A percentile compares a stretch with the other conserved stretches of the same genome.
phyloP scores from a whole-genome alignment of 2,797 vertebrate species.

The Kryptolebias ocellatus region DNA sequence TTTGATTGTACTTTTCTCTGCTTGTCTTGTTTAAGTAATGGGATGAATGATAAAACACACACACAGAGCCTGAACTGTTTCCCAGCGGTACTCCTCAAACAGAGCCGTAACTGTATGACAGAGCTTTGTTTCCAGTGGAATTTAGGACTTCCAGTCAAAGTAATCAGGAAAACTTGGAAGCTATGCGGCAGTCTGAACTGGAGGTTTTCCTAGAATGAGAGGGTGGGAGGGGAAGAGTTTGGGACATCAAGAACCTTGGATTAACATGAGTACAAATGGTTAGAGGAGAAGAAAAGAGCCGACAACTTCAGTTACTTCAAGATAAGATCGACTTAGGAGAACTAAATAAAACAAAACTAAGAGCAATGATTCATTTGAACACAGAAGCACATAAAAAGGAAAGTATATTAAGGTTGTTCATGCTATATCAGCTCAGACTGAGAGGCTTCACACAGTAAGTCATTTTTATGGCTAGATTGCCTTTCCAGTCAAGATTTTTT shows the following conservation, averaged over 20 bases:
- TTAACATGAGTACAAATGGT: conserved; percentile 15
- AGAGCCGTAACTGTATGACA: conserved; percentile 27
- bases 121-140: conserved; percentile 50
- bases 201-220: conserved; percentile 54
- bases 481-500: conserved; percentile 21
- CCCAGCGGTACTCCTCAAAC: conserved; percentile 41
- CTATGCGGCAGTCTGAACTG: conserved; percentile 64
- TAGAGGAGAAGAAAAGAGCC: conserved; percentile 5
- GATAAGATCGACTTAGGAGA: background rate
- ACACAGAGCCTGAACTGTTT: conserved; percentile 33
- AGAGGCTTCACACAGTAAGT: conserved; percentile 10
- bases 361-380: conserved; percentile 32
- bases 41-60: conserved; percentile 42
- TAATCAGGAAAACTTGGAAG: conserved; percentile 64
- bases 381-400: conserved; percentile 28
- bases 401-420: conserved; percentile 16
- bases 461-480: conserved; percentile 38
- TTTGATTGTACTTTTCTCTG: conserved; percentile 23
- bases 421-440: conserved; percentile 22
- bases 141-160: conserved; percentile 54
- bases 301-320: background rate
- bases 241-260: conserved; percentile 27
- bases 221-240: conserved; percentile 3
- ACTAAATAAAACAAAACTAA: conserved; percentile 31
- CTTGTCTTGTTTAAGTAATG: conserved; percentile 39